Base-by-base conservation (phyloP, 2,888 invertebrate genomes). In the Drosophila heteroneura region DNA sequence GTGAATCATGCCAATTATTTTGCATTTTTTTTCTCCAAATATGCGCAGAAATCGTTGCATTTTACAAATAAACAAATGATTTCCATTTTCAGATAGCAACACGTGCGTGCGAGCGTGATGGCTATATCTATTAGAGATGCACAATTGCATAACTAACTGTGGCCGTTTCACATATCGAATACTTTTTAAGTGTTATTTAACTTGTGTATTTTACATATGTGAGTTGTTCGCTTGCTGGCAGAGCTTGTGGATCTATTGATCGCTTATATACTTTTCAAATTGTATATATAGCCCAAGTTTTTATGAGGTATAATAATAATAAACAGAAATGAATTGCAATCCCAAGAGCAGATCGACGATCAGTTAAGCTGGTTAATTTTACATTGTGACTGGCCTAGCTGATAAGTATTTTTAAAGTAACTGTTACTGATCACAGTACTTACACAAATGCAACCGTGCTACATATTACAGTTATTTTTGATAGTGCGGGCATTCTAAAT, bases 1-100 rank as follows among this genome's bases (percentile, higher is more conserved):
- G 91, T 97, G 96, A 64, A 97, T 94, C 96, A 97, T 96, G 63
- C 96, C 96, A 83, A 97, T 95, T 41, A 96, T 92, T 70, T 94
- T 94, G 87, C 94, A 94, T 76, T 90, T 91, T 61, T 91, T 91
- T 58, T 93, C 92, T 4, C 89, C 91, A 81, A 95, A 95, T 54
- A 94, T 57, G 67, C 92, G 87, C 19, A 89, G 62, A 81, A 95
- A 95, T n/a, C 92, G 85, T 22, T 92, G 85, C 94, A 94, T 94
- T 80, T 47, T 30, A 33, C 14, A 37, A 33, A 51, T 41, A 54
- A 33, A 7, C 12, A 64, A 14, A 49, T 58, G 16, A 22, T 57
- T 59, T 44, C 19, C 12, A 47, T 16, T 47, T 26, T 47, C 22
- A 2, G 28, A 16, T n/a, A 44, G 58, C 76, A 75, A 56, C 75